Evolutionary conservation across 2,113 vertebrate species (phyloP).

Genomic region (Hippopotamus amphibius): DNA sequence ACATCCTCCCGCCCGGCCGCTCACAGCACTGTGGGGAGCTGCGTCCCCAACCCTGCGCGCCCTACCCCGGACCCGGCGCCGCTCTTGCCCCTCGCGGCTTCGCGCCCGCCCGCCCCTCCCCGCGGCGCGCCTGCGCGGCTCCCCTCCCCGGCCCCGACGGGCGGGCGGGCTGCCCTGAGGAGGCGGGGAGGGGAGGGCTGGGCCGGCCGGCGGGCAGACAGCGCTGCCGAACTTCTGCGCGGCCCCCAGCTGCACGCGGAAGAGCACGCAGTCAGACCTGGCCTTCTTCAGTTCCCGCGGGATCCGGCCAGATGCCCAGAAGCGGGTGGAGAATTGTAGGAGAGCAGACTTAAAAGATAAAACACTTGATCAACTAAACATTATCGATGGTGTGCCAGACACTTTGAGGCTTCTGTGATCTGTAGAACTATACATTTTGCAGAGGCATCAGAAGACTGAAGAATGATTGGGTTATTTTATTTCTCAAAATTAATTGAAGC

Average conservation of each 20-base stretch:
- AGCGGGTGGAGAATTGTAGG: too few relatives aligned
- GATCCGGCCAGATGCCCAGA: constrained; percentile 61
- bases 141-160: constrained; percentile 76
- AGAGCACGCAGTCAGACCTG: constrained; percentile 78
- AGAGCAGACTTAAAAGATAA: too few relatives aligned
- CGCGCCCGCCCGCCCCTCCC: constrained; percentile 60
- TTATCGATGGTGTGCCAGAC: too few relatives aligned
- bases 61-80: constrained; percentile 72
- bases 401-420: too few relatives aligned
- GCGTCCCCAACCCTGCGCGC: constrained; percentile 70
- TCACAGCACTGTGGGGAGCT: constrained; percentile 88
- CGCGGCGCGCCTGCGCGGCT: constrained; percentile 61
- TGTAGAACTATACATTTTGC: too few relatives aligned
- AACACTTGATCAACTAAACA: too few relatives aligned
- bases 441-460: too few relatives aligned
- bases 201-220: constrained; percentile 70
- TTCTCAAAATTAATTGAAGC: too few relatives aligned
- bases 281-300: constrained; percentile 80
- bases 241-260: constrained; percentile 91
- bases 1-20: constrained; percentile 83
- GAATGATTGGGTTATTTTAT: too few relatives aligned
- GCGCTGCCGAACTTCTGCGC: constrained; percentile 88
- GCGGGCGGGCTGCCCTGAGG: constrained; percentile 71
- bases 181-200: constrained; percentile 78
- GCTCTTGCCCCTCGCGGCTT: constrained; percentile 76